Base-by-base conservation (phyloP, 2,888 invertebrate species). In the Clepsis dumicolana region DNA sequence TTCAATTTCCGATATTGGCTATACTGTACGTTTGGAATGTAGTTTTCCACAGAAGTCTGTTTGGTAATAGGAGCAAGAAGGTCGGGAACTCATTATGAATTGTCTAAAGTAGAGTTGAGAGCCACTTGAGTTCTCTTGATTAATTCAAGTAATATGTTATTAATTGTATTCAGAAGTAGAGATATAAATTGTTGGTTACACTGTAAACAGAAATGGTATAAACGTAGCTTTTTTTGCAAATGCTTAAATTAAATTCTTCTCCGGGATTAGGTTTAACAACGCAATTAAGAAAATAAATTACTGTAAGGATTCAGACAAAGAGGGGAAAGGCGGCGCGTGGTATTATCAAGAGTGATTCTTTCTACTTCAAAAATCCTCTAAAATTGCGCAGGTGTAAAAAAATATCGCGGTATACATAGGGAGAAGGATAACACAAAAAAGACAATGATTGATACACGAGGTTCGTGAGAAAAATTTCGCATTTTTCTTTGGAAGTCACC, bases 1-100 rank as follows among this genome's bases (percentile, higher is more conserved):
- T 92, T 93, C 90, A 92, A 93, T 93, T 92, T 93, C 93, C 93
- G 92, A 86, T 89, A 87, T 87, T 82, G 86, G 80, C 80, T 80
- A 80, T 85, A 82, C 81, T 79, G 75, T 59, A 64, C 78, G 78
- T 80, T 82, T 81, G 81, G 84, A 86, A 64, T 65, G 53, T 64
- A 64, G 65, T 66, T 68, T 27, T 52, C n/a, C 50, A 64, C 63
- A 59, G n/a, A n/a, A n/a, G n/a, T 52, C 56, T 27, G 48, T 63
- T 57, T 50, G 12, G 67, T 68, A 57, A 52, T 27, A 44, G 48
- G 18, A 56, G 27, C 38, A 41, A 53, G 32, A 24, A 32, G 32
- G 25, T 29, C 35, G 21, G n/a, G 27, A 12, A 25, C 38, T 67
- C 27, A 25, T 21, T 62, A 44, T 25, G 53, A 44, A 27, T 27